phyloP scores from a whole-genome alignment of 2,888 invertebrate genomes.

The Nephrotoma appendiculata region DNA sequence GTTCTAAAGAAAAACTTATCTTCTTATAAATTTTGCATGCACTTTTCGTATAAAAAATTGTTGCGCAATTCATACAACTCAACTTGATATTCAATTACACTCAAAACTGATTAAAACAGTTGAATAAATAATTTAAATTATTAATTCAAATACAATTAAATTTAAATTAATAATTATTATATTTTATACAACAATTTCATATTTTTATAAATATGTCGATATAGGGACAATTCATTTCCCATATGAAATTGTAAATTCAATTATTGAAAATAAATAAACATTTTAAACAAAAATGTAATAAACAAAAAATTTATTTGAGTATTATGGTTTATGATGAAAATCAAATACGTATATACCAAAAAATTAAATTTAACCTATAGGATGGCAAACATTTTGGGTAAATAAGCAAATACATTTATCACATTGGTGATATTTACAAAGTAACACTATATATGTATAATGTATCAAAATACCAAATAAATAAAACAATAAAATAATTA shows the following conservation, averaged over 20 bases:
- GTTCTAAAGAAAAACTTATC: too few relatives aligned
- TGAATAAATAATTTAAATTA: not conserved
- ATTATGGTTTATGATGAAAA: not conserved
- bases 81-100: too few relatives aligned
- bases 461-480: too few relatives aligned
- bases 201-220: not conserved
- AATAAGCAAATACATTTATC: not conserved
- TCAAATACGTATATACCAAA: not conserved
- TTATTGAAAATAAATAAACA: not conserved
- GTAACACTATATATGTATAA: not conserved
- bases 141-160: not conserved
- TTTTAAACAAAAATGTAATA: not conserved
- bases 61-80: too few relatives aligned
- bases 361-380: not conserved
- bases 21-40: too few relatives aligned
- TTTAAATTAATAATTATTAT: not conserved
- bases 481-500: not conserved
- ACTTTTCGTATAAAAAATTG: too few relatives aligned
- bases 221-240: too few relatives aligned
- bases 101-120: too few relatives aligned
- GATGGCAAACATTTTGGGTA: not conserved
- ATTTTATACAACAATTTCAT: not conserved
- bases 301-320: not conserved
- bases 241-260: not conserved
- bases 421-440: not conserved